Base-by-base conservation (phyloP, 92 coral and sea anemone genomes). In the Metridium senile region DNA sequence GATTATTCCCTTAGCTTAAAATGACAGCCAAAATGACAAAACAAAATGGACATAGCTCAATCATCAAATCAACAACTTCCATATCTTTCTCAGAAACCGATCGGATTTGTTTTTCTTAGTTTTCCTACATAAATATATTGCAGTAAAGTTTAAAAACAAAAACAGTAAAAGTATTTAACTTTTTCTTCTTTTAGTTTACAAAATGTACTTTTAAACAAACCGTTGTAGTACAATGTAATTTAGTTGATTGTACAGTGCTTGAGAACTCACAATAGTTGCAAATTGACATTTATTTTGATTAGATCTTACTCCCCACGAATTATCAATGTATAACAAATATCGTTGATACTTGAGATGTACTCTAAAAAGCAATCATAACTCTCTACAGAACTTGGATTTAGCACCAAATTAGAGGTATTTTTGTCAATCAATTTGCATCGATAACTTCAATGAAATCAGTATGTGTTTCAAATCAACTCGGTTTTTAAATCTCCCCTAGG, bases 131-230 rank as follows among this genome's bases (percentile, higher is more conserved):
- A 53, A 23, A 53, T 6, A 4, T 23, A 3, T 1, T 59, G 28
- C 29, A 0, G 2, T 3, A 4, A 22, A 4, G 49, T 39, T 39
- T 39, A 39, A 13, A 39, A 39, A 39, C n/a, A 39, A 39, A 4
- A 4, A 6, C 49, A 13, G 13, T 39, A 6, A 39, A 39, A 39
- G 49, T 39, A 20, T 54, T 54, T 10, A 54, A 54, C 3, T 54
- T 2, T 3, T 45, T 21, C 21, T 20, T 54, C 9, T 54, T 54
- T 54, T 54, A 54, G 61, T 54, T 54, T 54, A 54, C 23, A 54
- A 54, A 54, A 54, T 21, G 61, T 54, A 54, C n/a, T 21, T 54
- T 45, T 21, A 54, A 54, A 54, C 61, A 54, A 54, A 54, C 61
- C 17, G 23, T 54, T 54, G 23, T 54, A 54, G 49, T 39, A 39